Conservation (phyloP, 2,888 invertebrate genomes). For the Alentia gelatinosa region DNA sequence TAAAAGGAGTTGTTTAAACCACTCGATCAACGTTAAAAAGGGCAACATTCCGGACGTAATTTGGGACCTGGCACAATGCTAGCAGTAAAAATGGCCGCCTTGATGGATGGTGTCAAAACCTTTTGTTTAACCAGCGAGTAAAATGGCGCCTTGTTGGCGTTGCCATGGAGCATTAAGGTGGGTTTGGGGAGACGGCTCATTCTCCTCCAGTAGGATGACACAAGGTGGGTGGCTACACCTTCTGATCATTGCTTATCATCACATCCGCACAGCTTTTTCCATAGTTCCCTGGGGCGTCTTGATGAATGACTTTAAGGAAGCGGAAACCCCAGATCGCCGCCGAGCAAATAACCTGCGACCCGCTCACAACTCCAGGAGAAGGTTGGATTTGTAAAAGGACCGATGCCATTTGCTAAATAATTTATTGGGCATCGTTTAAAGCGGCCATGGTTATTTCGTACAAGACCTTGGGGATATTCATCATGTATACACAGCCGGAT, state of each 20-base stretch:
- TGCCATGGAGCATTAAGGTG: not conserved
- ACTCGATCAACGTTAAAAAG: not conserved
- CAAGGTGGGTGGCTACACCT: not conserved
- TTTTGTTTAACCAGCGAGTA: slow-evolving; percentile 4
- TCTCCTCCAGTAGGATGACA: not conserved
- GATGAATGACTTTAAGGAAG: not conserved
- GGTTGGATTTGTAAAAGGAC: not conserved
- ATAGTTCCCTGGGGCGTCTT: not conserved
- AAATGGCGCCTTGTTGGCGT: not conserved
- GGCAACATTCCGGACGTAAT: not conserved
- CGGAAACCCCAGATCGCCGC: too few relatives aligned
- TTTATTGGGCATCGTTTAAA: not conserved
- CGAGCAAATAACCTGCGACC: not conserved
- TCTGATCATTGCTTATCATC: slow-evolving; percentile 25
- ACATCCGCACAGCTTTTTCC: not conserved
- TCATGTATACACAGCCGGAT: not conserved
- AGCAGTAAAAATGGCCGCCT: not conserved
- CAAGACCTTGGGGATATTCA: not conserved
- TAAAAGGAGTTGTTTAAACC: not conserved
- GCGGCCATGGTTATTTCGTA: not conserved
- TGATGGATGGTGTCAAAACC: not conserved
- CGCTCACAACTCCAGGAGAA: not conserved
- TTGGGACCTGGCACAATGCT: not conserved
- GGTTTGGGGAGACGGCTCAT: not conserved
- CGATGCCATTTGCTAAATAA: not conserved